Base-by-base conservation (phyloP, 1,140 invertebrate species). In the Caenorhabditis elegans region DNA sequence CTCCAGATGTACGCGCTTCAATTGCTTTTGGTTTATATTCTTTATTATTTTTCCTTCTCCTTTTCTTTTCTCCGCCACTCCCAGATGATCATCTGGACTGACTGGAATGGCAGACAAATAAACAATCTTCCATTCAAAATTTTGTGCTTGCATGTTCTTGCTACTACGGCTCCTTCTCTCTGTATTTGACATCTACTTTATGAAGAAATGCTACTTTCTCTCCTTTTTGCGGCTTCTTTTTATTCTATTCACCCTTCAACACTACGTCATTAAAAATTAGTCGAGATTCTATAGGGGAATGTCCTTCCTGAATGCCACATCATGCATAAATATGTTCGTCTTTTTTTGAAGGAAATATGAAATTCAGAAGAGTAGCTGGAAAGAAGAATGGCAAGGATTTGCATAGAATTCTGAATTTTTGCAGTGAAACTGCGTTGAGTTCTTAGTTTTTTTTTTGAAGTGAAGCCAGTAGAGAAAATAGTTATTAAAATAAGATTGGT, bases 231-330 rank as follows among this genome's bases (percentile, higher is more conserved):
- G 2, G n/a, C n/a, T 22, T 22, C 28, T 70, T 34, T 5, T 34
- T 31, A 17, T 2, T 39, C 49, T 24, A 53, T 53, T 24, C 49
- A 70, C 22, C n/a, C 60, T n/a, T 15, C n/a, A 34, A 10, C 60
- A 34, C 60, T 34, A 70, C 60, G 60, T 70, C 60, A 70, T 70
- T 70, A 70, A 70, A 70, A 70, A 70, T 70, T 70, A 70, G 60
- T 70, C 53, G 15, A 34, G 53, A 70, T 39, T 39, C 60, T 24
- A 53, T 53, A 26, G 49, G 5, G 34, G 39, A 15, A 70, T 8
- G 34, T 70, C 6, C n/a, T 43, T 36, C 34, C 49, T 13, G 10
- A 53, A 53, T 4, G 19, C 34, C 60, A 70, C 60, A 6, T 22
- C 60, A 70, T 70, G 34, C 60, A 39, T 70, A 70, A 39, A 70